Conservation (phyloP, 2,113 vertebrate species). For the Grus americana region DNA sequence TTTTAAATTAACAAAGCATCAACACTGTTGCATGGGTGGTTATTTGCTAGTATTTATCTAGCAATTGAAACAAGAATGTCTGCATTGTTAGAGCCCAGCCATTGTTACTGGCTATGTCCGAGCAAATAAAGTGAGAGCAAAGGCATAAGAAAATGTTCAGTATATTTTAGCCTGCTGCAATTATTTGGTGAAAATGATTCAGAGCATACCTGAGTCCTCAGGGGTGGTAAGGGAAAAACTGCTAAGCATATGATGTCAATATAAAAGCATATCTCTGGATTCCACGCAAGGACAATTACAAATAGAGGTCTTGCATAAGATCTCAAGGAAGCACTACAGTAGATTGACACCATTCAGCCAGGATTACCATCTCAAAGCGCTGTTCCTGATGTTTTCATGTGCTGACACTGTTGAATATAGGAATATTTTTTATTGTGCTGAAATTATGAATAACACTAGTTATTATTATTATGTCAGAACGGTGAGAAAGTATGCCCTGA, state of each 20-base stretch:
- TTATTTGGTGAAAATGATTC: not conserved
- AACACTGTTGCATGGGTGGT: not conserved
- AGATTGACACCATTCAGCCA: not conserved
- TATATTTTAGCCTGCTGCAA: not conserved
- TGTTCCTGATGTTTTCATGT: not conserved
- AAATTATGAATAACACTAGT: not conserved
- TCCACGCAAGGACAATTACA: not conserved
- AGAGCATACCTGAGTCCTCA: not conserved
- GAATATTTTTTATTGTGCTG: not conserved
- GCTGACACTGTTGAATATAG: not conserved
- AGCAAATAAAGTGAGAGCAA: not conserved
- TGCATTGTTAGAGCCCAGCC: not conserved
- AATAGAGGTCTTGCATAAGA: not conserved
- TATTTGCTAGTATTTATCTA: not conserved
- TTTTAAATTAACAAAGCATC: not conserved
- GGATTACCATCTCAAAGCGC: not conserved
- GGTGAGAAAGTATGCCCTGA: not conserved
- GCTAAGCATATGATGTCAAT: fast-evolving
- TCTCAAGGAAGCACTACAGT: not conserved
- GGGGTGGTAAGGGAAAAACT: not conserved
- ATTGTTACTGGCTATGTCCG: not conserved
- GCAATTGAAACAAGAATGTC: not conserved
- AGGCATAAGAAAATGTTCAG: not conserved
- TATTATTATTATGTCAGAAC: not conserved
- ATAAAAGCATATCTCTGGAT: not conserved